Evolutionary conservation across 30 jellyfish, hydroid and myxozoan species (phyloP).

Genomic region (Hydra vulgaris): DNA sequence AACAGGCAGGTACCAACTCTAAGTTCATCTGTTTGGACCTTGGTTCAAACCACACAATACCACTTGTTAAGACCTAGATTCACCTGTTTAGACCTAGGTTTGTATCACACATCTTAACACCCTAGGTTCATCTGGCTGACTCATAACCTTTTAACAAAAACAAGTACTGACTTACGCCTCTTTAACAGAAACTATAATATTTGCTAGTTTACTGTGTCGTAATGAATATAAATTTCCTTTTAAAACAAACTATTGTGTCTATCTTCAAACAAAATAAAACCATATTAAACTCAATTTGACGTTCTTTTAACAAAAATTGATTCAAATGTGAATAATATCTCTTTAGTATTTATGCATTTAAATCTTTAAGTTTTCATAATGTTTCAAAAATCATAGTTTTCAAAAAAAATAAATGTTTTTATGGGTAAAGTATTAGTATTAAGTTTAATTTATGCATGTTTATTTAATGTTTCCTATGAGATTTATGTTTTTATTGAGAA

Average conservation of each 20-base stretch:
- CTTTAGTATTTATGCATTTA: too few relatives aligned
- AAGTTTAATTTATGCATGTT: too few relatives aligned
- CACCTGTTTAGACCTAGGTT: not conserved
- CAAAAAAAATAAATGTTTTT: too few relatives aligned
- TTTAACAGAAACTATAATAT: not conserved
- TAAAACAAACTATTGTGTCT: not conserved
- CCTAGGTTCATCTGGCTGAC: not conserved
- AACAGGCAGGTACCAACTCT: not conserved
- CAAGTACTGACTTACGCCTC: not conserved
- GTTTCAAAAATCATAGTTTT: too few relatives aligned
- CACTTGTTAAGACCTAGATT: not conserved
- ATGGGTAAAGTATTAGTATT: too few relatives aligned
- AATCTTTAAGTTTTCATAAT: too few relatives aligned
- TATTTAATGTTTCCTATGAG: too few relatives aligned
- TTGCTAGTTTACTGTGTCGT: not conserved
- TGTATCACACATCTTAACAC: not conserved
- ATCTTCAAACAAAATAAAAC: too few relatives aligned
- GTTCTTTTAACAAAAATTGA: too few relatives aligned
- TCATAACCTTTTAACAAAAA: not conserved
- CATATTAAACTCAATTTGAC: too few relatives aligned
- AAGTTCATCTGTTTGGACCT: not conserved
- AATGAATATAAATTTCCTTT: not conserved
- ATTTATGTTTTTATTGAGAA: too few relatives aligned
- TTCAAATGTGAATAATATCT: too few relatives aligned
- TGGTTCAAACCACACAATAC: not conserved